Evolutionary conservation across 2,888 invertebrate species (phyloP), one percentile per base, ranked within the genome.

Genomic region (Diarsia mendica): DNA sequence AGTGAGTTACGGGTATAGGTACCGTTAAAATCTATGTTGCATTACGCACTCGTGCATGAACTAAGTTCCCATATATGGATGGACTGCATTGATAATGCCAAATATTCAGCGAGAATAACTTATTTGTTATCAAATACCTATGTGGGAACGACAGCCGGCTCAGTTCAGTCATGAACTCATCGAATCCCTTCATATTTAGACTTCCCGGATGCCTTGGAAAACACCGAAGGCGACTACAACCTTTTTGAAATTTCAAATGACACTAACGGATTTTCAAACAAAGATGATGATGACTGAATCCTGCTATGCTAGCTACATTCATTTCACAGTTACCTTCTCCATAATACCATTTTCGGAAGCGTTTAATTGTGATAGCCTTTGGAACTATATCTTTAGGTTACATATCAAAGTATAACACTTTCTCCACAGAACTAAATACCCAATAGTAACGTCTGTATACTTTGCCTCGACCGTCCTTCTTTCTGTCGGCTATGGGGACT

Each of bases 401-500:
- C 60, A 23, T 64, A 49, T 8, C 49, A 33, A 6, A 55, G 0
- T 55, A 23, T 20, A 3, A 39, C 20, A 10, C 11, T 66, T 15
- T 77, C 55, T 66, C 88, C 92, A 49, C 88, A 96, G 96, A 80
- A 93, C 93, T 0, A 87, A 92, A 79, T 93, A 94, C 83, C 94
- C 94, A 2, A 82, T 94, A 10, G 77, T 96, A 23, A 93, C 96
- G 2, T 93, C 96, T 3, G 87, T 96, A 58, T 97, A 97, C 88
- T 97, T 95, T 80, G 95, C 96, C 1, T 93, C 96, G 8, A 93
- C 96, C 0, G 86, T 94, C 10, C 82, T 96, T 39, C 90, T 96
- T 2, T 95, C 96, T 0, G 94, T 96, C 23, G 96, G 96, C 0
- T 96, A 95, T 67, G 97, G 97, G 13, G 97, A 97, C 84, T 95